Base-by-base conservation (phyloP, 2,797 vertebrate genomes). In the Cryptoblepharus egeriae region DNA sequence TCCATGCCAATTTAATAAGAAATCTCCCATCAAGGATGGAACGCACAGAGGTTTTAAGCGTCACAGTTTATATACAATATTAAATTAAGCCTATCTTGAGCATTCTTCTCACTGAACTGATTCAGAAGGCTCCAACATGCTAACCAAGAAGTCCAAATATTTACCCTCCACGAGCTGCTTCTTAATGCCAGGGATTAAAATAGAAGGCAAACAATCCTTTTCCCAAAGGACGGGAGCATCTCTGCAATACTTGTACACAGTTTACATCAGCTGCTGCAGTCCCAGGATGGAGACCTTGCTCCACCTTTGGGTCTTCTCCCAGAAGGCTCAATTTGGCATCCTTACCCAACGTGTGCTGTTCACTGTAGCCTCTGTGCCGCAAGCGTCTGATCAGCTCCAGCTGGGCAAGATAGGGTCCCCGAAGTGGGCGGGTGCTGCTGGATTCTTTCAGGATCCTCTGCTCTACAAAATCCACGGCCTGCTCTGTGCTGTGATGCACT, bases 341-440 rank as follows among this genome's bases (percentile, higher is more conserved):
- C 94, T 96, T 94, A 99, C 98, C 98, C 9, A 99, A 93, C 85
- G 96, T 95, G 79, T 95, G 94, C 9, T 97, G 97, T 63, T 98
- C 96, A 0, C 97, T 95, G 88, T 95, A 97, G 69, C 97, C 96
- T 10, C 97, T 73, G 74, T 90, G 93, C 7, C 97, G 89, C 90
- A 99, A 95, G 9, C 97, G 96, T 86, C 95, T 92, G 2, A 99
- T 98, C 61, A 99, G 92, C 82, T 99, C 98, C 69, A 99, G 95
- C 10, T 96, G 97, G 87, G 98, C 98, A 69, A 99, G 91, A 85
- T 97, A 97, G 0, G 98, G 98, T 1, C 98, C 98, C 87, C 98
- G 94, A 8, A 98, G 97, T 0, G 96, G 96, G 3, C 96, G 97
- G 0, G 96, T 93, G 63, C 96, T 97, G 94, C 96, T 97, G 0